These are phyloP conservation scores for Agriopis marginaria DNA, from an alignment of 2,888 invertebrate species.

Conservation along the genomic window DNA sequence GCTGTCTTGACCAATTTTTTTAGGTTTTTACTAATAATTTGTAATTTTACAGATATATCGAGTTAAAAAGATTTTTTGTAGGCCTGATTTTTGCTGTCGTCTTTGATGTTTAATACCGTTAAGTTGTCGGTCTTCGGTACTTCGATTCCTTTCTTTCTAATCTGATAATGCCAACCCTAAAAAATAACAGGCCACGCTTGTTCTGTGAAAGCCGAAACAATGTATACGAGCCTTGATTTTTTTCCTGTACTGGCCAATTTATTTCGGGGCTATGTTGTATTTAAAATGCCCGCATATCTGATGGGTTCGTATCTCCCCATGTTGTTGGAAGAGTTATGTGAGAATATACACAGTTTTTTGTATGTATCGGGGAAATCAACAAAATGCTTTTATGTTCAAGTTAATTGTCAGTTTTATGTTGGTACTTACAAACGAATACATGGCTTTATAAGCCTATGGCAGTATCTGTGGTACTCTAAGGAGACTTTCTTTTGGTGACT, in stretches of 20 bases:
- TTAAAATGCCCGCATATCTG: slow-evolving; percentile 65
- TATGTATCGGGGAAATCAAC: slow-evolving; percentile 53
- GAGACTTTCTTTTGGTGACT: too few relatives aligned
- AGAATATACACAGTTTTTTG: slow-evolving; percentile 65
- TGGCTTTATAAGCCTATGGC: too few relatives aligned
- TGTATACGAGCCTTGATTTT: slow-evolving; percentile 57
- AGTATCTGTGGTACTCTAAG: too few relatives aligned
- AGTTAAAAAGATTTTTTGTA: not conserved
- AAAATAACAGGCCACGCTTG: slow-evolving; percentile 41
- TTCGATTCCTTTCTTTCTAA: slow-evolving; percentile 5
- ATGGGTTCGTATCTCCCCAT: slow-evolving; percentile 59
- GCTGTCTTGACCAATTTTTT: too few relatives aligned
- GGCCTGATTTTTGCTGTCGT: not conserved
- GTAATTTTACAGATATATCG: too few relatives aligned
- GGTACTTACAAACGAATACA: not conserved
- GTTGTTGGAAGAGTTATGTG: slow-evolving; percentile 73
- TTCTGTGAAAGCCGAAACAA: slow-evolving; percentile 74
- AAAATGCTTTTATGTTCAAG: slow-evolving; percentile 39
- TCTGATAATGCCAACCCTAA: slow-evolving; percentile 23
- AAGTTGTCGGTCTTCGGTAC: slow-evolving; percentile 26
- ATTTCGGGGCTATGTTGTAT: slow-evolving; percentile 65
- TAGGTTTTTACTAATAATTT: too few relatives aligned
- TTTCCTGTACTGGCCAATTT: slow-evolving; percentile 68
- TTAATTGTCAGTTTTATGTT: slow-evolving; percentile 30
- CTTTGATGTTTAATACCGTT: slow-evolving; percentile 6